A percentile compares a stretch with the other conserved stretches of the same genome.
Conservation (phyloP, 2,797 vertebrate species). For the Eospalax fontanierii region DNA sequence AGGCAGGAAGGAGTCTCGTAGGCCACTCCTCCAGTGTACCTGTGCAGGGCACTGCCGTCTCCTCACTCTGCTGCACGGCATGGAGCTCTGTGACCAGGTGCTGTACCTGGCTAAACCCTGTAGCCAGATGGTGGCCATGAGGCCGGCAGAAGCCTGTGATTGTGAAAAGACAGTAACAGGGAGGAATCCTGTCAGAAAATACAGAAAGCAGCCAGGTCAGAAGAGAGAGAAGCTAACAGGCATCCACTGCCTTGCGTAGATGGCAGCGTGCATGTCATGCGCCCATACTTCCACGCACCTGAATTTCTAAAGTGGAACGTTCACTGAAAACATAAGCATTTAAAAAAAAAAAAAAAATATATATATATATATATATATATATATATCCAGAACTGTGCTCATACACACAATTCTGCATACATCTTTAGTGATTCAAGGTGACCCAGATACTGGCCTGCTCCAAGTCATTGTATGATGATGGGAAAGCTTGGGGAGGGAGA, state of each 20-base stretch:
- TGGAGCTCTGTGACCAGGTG: neutral
- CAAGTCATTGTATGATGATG: slow-evolving; percentile 4
- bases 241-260: neutral
- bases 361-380: neutral
- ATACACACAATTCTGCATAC: neutral
- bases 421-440: neutral
- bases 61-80: neutral
- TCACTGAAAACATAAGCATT: neutral
- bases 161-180: slow-evolving; percentile 50
- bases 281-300: fast-evolving
- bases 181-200: neutral
- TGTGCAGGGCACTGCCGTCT: neutral
- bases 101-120: neutral
- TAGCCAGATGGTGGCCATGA: neutral
- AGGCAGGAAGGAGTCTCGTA: neutral
- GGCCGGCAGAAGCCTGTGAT: slow-evolving; percentile 31
- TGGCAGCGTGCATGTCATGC: fast-evolving
- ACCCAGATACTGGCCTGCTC: neutral
- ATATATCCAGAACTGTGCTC: neutral
- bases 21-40: fast-evolving
- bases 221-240: neutral
- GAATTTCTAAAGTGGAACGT: neutral
- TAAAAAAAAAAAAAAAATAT: neutral
- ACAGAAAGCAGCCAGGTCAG: neutral
- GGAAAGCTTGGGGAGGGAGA: neutral